These are phyloP conservation scores for Drosophila siamana DNA, from an alignment of 2,888 invertebrate genomes.

Conservation along the genomic window DNA sequence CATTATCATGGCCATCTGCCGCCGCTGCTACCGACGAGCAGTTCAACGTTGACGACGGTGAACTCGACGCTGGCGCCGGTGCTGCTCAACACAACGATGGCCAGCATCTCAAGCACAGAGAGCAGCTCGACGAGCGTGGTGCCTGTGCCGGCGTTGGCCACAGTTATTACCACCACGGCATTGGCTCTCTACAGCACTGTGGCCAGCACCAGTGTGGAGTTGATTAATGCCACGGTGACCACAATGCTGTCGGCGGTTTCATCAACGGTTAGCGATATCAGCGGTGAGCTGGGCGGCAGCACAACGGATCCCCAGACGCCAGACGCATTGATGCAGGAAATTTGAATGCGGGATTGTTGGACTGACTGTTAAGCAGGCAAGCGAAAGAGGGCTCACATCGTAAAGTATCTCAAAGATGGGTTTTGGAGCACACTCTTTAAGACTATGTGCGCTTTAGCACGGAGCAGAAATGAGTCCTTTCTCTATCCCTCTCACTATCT, in stretches of 20 bases:
- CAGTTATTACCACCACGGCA: slow-evolving; percentile 75
- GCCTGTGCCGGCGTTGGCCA: slow-evolving; percentile 58
- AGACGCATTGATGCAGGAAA: slow-evolving; percentile 75
- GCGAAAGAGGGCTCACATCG: background rate
- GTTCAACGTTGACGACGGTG: slow-evolving; percentile 32
- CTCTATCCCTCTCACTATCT: too few species aligned
- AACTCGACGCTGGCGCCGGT: slow-evolving; percentile 56
- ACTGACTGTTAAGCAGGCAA: slow-evolving; percentile 2
- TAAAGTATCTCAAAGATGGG: slow-evolving; percentile 38
- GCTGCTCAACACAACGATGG: slow-evolving; percentile 59
- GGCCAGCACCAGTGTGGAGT: slow-evolving; percentile 71
- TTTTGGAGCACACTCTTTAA: background rate
- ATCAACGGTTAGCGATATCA: slow-evolving; percentile 66
- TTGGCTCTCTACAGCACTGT: slow-evolving; percentile 71
- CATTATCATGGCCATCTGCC: slow-evolving; percentile 65
- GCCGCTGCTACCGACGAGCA: slow-evolving; percentile 54
- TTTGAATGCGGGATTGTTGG: slow-evolving; percentile 50
- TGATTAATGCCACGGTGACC: slow-evolving; percentile 76
- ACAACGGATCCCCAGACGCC: slow-evolving; percentile 83
- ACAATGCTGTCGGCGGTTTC: slow-evolving; percentile 77
- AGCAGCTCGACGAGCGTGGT: slow-evolving; percentile 56
- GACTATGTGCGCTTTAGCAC: too few species aligned
- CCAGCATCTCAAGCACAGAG: slow-evolving; percentile 47
- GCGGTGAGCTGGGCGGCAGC: slow-evolving; percentile 68
- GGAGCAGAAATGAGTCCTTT: too few species aligned